Evolutionary conservation across 2,113 vertebrate species (phyloP), one percentile per base, ranked within the genome.

Genomic region (Ictalurus punctatus): DNA sequence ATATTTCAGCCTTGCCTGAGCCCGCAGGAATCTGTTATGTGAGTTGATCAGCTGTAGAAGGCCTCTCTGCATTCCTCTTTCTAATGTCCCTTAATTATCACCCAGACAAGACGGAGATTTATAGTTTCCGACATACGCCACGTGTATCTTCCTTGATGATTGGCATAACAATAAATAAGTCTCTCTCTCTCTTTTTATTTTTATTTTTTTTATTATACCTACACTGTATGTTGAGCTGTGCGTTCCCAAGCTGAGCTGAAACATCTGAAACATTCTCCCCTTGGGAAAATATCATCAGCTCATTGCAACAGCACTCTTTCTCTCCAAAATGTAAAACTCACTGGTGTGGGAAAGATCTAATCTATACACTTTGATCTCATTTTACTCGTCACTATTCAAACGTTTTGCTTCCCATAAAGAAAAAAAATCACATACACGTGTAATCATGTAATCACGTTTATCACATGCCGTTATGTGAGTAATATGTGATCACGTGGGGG

Each of bases 41-140:
- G 88, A 81, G 73, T 90, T 87, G 65, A 92, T 91, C 92, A 91
- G 61, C 84, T 69, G 63, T 87, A 71, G 73, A 74, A 86, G 86
- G 40, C n/a, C 58, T 61, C 67, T 90, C 44, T 76, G 67, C 82
- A 56, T 89, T 91, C 79, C 78, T 89, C 86, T 89, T 91, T 90
- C 65, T 90, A 90, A 91, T 90, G 90, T 87, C 89, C 88, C 85
- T 44, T 87, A 91, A 92, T 91, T 91, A 91, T 92, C 92, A 89
- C 82, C 86, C 71, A 85, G 89, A 89, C 87, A 80, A 56, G 89
- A 86, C 84, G 61, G n/a, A 37, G 88, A 92, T 91, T 89, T 90
- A 92, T 89, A 17, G 84, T 90, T 91, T 92, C 92, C 91, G 92
- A 91, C 92, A 90, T 84, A 83, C 78, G 89, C 83, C 90, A 92